Conservation (phyloP, 2,888 invertebrate species). For the Leucoma salicis region DNA sequence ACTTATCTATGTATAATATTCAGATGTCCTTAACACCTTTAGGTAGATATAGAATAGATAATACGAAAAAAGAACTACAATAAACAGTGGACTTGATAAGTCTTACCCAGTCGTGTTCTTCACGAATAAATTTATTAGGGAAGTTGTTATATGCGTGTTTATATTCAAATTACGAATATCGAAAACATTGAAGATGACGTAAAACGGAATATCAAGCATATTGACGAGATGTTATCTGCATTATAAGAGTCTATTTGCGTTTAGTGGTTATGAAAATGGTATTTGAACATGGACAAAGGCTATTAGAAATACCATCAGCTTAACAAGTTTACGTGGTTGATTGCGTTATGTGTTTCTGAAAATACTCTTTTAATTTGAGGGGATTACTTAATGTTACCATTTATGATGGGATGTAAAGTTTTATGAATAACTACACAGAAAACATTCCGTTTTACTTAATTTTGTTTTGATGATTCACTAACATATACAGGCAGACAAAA, state of each 20-base stretch:
- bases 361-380: too few relatives aligned
- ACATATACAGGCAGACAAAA: too few relatives aligned
- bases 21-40: too few relatives aligned
- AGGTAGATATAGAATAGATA: too few relatives aligned
- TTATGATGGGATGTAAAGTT: too few relatives aligned
- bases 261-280: slow-evolving; percentile 32
- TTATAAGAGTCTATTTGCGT: slow-evolving; percentile 33
- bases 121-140: slow-evolving; percentile 13
- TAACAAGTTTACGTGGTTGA: slow-evolving; percentile 28
- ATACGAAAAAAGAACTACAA: too few relatives aligned
- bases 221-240: slow-evolving; percentile 41
- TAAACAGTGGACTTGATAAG: too few relatives aligned
- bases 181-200: slow-evolving; percentile 20
- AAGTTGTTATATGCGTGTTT: slow-evolving; percentile 4
- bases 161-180: slow-evolving; percentile 22
- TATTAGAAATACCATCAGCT: slow-evolving; percentile 28
- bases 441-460: too few relatives aligned
- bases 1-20: too few relatives aligned
- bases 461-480: too few relatives aligned
- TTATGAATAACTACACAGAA: too few relatives aligned
- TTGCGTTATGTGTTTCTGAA: slow-evolving; percentile 11
- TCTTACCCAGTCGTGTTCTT: neutral
- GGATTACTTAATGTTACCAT: too few relatives aligned
- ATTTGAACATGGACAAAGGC: slow-evolving; percentile 22
- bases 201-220: slow-evolving; percentile 31